Base-by-base conservation (phyloP, 2,113 vertebrate species). In the Myotis brandtii region DNA sequence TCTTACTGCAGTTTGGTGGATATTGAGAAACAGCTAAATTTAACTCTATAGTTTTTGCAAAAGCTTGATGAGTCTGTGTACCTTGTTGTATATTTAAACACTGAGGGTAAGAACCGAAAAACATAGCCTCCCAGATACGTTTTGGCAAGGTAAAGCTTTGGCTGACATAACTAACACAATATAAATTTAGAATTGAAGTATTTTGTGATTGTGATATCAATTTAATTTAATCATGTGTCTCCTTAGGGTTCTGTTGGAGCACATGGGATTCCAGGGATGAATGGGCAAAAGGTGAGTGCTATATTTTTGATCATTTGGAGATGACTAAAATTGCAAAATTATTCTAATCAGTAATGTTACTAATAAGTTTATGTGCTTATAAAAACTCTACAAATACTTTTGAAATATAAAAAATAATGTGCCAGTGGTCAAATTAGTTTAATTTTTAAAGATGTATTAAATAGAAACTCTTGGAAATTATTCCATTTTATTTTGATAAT, bases 251-350 rank as follows among this genome's bases (percentile, higher is more conserved):
- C 98, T 46, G 14, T 98, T 0, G 99, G 99, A 86, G 97, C 97
- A 88, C 98, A 99, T 95, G 99, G 99, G 59, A 96, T 98, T 89
- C 98, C 99, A 89, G 99, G 99, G 95, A 97, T 98, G 87, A 98
- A 99, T 16, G 99, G 99, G 94, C 98, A 99, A 96, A 99, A 99
- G 99, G 99, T 99, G 98, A 99, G 99, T 97, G 98, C 34, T 67
- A 75, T 34, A 59, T 73, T 93, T 97, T 56, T n/a, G 18, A 59
- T 82, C 40, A 82, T 62, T 79, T 88, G 54, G 37, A 82, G 32
- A 81, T 7, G 9, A 80, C 87, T 66, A 8, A 76, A 56, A 50
- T 50, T 20, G 43, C 21, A 86, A 56, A 87, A 70, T 85, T 59
- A 70, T 83, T 82, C 43, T 80, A 87, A 50, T 40, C 5, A 62